Evolutionary conservation across 2,797 vertebrate genomes (phyloP), one percentile per base, ranked within the genome.

Genomic region (Aphelocoma californica): DNA sequence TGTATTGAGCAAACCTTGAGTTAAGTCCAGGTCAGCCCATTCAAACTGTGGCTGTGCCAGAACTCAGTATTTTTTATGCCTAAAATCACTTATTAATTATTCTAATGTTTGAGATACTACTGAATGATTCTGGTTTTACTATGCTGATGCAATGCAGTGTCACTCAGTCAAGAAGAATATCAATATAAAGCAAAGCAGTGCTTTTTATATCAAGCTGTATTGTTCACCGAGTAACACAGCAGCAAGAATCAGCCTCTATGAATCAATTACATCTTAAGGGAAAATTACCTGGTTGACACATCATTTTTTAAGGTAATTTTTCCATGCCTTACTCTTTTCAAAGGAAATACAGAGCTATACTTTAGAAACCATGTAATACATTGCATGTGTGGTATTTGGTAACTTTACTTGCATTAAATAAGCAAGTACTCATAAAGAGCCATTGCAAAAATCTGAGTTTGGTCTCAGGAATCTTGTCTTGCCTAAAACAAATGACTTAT

Each of bases 261-360:
- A 92, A 90, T 91, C 80, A 92, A 75, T 93, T 73, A 38, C 19
- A 66, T 62, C 72, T 83, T 73, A 66, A 75, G 62, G 80, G 69
- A 73, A 88, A 88, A 91, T 64, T 73, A 93, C 65, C 40, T 64
- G 29, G 21, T 31, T 81, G 87, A 86, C 54, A 70, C 51, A 86
- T 58, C 23, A 75, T 90, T 91, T 67, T 82, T 95, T 60, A 88
- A 81, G 48, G 56, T 13, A 83, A 84, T 88, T 93, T 94, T 89
- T 91, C 54, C n/a, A 62, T 62, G 50, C 62, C 71, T 86, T 70
- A 72, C 14, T 78, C 47, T 48, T 90, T 88, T 45, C 40, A 93
- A 93, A 91, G n/a, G 44, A 95, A 92, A 83, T 50, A 54, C 32
- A 90, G 72, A 44, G 21, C 72, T 81, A 64, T 91, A 72, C 34